Base-by-base conservation (phyloP, 2,113 vertebrate genomes). In the Sardina pilchardus region DNA sequence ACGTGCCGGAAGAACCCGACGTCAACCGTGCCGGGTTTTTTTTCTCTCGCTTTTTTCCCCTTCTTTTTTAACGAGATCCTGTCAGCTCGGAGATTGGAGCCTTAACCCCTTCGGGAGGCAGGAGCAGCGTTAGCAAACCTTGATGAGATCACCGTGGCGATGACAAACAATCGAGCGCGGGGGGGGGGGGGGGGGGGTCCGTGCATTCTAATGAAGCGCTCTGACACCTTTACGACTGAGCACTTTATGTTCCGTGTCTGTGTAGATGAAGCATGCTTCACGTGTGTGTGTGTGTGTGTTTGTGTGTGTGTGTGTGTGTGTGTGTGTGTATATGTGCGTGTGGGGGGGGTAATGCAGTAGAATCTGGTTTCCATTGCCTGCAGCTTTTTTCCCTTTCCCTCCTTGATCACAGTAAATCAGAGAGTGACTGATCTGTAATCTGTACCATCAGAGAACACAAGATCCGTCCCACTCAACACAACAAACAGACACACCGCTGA, bases 21-120 rank as follows among this genome's bases (percentile, higher is more conserved):
- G 24, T n/a, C 56, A 26, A 24, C n/a, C n/a, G n/a, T n/a, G n/a
- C n/a, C 7, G 24, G 16, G 16, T 63, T n/a, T 63, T n/a, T 63
- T 63, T 30, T 71, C 30, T 67, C 9, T 26, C 34, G 0, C 12
- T 71, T 30, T 34, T 71, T 71, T 4, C 12, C 12, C 30, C 7
- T 67, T 67, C 2, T 71, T 71, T 71, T 30, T 45, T 83, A 82
- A 84, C 26, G 30, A 86, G 83, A 91, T 84, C 83, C 71, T 44
- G 75, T 53, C 87, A 87, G 83, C 71, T 44, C 39, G 17, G 75
- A 84, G 86, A 88, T 87, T 89, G 89, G 83, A 83, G 86, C 82
- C 82, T 80, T 88, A 90, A 85, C 87, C 87, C 63, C 85, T 84
- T 45, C 36, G 82, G 89, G 87, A 88, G 67, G 48, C 36, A 83